These are phyloP conservation scores for Aphaenogaster ashmeadi DNA, from an alignment of 1,140 invertebrate genomes.

Conservation along the genomic window DNA sequence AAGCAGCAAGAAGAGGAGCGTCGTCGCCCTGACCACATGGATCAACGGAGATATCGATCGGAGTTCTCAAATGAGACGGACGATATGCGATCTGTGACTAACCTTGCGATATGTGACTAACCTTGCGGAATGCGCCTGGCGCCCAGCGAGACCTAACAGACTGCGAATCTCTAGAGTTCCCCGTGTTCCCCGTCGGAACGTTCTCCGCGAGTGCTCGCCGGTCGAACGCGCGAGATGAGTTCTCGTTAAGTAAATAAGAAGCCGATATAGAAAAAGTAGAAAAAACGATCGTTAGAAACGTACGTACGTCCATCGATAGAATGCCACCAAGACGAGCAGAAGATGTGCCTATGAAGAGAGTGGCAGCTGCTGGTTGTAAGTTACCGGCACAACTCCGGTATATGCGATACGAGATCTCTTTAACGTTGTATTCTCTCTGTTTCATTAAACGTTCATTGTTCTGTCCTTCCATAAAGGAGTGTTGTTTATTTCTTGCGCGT, in stretches of 20 bases:
- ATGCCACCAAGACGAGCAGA: constrained; percentile 83
- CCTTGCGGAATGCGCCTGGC: background rate
- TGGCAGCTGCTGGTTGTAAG: constrained; percentile 84
- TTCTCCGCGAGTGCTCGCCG: background rate
- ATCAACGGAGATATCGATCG: no score
- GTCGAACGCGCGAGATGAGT: background rate
- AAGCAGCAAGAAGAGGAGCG: no score
- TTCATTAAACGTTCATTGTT: no score
- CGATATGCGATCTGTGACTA: no score
- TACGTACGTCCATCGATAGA: constrained; percentile 58
- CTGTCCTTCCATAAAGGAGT: no score
- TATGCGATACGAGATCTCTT: no score
- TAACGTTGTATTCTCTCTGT: no score
- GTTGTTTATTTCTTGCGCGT: no score
- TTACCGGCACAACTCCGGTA: constrained; percentile 83
- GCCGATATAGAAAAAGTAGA: constrained; percentile 10
- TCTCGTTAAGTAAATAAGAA: constrained; percentile 7
- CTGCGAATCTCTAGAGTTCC: background rate
- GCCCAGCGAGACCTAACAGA: background rate
- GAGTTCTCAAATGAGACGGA: no score
- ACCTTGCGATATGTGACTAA: no score
- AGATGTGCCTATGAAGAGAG: constrained; percentile 82
- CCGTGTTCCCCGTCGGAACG: background rate
- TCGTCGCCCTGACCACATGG: no score
- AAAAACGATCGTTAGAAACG: constrained; percentile 19